Conservation (phyloP, 2,113 vertebrate species). For the Otocyon megalotis region DNA sequence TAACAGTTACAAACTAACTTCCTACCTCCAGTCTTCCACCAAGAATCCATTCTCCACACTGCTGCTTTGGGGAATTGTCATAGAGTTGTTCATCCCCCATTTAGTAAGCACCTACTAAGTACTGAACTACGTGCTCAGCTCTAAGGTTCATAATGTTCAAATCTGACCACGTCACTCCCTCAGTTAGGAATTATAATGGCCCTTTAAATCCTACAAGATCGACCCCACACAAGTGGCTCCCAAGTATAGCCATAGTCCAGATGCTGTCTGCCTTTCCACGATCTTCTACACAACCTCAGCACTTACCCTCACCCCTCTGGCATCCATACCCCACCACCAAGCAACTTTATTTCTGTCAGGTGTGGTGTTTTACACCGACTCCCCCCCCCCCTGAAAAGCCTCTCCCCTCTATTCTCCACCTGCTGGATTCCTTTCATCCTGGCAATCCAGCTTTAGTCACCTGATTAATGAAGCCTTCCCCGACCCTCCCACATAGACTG, state of each 20-base stretch:
- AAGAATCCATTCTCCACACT: neutral
- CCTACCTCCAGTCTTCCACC: neutral
- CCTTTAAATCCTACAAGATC: neutral
- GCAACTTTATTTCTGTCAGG: neutral
- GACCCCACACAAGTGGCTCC: neutral
- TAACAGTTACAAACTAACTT: neutral
- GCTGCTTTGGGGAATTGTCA: neutral
- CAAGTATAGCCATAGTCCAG: neutral
- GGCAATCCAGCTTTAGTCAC: neutral
- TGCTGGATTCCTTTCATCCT: neutral
- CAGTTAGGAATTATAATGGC: neutral
- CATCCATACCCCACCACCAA: neutral
- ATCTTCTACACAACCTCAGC: neutral
- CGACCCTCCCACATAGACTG: neutral
- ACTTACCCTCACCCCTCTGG: too few species aligned
- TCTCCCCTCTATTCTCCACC: neutral
- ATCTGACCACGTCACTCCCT: neutral
- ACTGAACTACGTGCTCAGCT: neutral
- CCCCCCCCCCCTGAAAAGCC: neutral
- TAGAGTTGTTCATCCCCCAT: neutral
- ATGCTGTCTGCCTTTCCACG: neutral
- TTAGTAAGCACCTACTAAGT: neutral
- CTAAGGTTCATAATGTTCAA: constrained; percentile 1
- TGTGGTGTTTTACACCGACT: neutral
- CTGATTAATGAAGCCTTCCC: neutral